Conservation (phyloP, 2,113 vertebrate genomes). For the Regulus satrapa region DNA sequence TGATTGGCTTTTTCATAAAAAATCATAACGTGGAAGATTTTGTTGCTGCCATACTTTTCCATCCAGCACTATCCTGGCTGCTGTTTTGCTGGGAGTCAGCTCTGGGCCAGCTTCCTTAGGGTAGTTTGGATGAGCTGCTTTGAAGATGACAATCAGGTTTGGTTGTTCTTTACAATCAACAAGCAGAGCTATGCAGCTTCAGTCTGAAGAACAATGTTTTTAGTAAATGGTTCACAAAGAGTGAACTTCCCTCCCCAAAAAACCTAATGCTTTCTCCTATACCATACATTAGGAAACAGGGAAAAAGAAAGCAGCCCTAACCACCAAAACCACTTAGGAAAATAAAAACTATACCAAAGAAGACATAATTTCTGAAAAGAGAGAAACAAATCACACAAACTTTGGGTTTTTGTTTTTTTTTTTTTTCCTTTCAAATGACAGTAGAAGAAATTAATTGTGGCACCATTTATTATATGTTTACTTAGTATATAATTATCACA, state of each 20-base stretch:
- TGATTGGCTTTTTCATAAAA: not conserved
- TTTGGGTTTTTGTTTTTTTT: not conserved
- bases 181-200: not conserved
- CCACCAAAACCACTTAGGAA: not conserved
- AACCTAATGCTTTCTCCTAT: not conserved
- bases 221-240: not conserved
- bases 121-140: not conserved
- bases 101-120: not conserved
- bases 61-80: not conserved
- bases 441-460: not conserved
- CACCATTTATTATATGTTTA: not conserved
- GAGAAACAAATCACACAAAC: too few species aligned
- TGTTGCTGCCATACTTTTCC: not conserved
- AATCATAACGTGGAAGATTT: fast-evolving
- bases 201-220: not conserved
- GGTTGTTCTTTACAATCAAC: not conserved
- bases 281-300: not conserved
- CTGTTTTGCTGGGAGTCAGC: not conserved
- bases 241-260: fast-evolving
- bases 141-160: not conserved
- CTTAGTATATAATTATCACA: not conserved
- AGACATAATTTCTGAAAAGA: not conserved
- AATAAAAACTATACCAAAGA: not conserved
- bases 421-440: not conserved
- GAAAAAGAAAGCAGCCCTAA: not conserved